Evolutionary conservation across 2,113 vertebrate genomes (phyloP).

Genomic region (Nesogale talazaci): DNA sequence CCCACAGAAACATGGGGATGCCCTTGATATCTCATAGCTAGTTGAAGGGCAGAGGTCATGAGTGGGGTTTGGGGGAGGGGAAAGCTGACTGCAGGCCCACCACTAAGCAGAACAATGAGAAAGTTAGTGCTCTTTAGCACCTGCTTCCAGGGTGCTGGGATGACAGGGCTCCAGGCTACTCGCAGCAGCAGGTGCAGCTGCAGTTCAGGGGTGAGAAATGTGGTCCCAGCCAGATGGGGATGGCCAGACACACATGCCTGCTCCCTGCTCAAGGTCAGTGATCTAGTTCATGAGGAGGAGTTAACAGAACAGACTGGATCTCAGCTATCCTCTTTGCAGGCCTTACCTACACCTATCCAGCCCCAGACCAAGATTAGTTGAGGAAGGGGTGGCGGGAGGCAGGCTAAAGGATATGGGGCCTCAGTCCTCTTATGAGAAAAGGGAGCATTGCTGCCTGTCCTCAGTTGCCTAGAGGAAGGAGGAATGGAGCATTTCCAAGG

Average conservation of each 20-base stretch:
- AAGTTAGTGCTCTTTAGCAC: background rate
- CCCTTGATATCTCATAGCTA: background rate
- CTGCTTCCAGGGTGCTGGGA: background rate
- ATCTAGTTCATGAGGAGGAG: constrained; percentile 24
- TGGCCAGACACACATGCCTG: background rate
- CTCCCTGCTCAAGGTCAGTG: constrained; percentile 70
- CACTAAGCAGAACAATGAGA: background rate
- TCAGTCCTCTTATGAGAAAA: background rate
- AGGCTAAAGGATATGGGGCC: background rate
- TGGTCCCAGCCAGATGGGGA: constrained; percentile 72
- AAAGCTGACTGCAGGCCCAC: background rate
- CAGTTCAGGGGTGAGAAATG: background rate
- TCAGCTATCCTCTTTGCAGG: background rate
- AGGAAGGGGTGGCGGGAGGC: too few species aligned
- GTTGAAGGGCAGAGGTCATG: background rate
- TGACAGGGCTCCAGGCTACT: background rate
- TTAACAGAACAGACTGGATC: background rate
- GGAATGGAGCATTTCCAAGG: background rate
- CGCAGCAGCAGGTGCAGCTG: constrained; percentile 58
- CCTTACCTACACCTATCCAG: background rate
- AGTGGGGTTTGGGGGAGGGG: too few species aligned
- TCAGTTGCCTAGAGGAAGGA: background rate
- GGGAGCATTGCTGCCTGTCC: background rate
- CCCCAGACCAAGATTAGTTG: background rate
- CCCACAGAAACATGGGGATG: accelerated